phyloP scores from a whole-genome alignment of 2,888 invertebrate species.

The Dryococelus australis region DNA sequence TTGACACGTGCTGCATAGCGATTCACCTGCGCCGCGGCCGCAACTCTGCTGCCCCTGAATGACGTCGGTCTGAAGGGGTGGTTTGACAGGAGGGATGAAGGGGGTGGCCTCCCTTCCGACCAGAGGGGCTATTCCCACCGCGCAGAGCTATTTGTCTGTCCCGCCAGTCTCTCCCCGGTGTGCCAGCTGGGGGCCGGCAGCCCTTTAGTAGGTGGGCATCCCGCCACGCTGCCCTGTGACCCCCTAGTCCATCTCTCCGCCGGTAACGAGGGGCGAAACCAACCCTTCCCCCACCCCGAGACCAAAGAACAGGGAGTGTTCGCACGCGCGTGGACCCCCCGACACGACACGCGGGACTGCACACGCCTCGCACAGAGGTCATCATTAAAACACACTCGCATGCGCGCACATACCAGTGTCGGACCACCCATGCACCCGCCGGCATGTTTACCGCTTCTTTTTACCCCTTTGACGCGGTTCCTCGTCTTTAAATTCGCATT shows the following conservation, averaged over 20 bases:
- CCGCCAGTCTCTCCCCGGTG: not conserved
- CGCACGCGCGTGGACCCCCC: not conserved
- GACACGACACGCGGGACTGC: no score
- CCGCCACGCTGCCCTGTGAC: not conserved
- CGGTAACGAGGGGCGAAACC: not conserved
- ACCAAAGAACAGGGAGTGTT: no score
- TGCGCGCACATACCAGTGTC: no score
- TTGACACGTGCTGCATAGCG: slow-evolving; percentile 16
- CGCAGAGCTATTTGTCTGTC: slow-evolving; percentile 8
- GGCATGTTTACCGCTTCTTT: no score
- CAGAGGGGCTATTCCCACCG: not conserved
- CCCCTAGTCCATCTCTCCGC: not conserved
- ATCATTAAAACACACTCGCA: no score
- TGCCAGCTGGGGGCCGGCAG: not conserved
- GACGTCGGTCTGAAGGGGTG: not conserved
- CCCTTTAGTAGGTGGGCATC: not conserved
- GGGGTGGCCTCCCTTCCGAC: not conserved
- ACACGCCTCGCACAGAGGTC: no score
- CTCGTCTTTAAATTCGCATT: no score
- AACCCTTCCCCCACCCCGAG: not conserved
- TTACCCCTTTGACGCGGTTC: no score
- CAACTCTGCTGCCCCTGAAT: no score
- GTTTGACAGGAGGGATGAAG: not conserved
- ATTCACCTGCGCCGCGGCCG: not conserved
- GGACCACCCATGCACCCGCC: no score